phyloP scores from a whole-genome alignment of 2,797 vertebrate species.

The Gephyroberyx darwinii region DNA sequence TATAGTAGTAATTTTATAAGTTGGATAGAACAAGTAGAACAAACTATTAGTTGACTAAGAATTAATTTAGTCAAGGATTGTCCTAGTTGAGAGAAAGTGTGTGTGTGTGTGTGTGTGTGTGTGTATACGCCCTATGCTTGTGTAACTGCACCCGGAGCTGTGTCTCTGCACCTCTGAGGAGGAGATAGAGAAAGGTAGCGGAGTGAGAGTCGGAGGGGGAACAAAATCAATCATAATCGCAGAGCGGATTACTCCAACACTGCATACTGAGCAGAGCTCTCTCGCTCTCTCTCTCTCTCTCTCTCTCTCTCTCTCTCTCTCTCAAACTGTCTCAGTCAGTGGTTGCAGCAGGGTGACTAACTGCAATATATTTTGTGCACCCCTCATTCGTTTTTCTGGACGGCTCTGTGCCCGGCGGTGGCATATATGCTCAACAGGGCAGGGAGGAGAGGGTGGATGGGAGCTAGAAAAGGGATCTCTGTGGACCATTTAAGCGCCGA shows the following conservation, averaged over 20 bases:
- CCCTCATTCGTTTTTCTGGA: constrained; percentile 72
- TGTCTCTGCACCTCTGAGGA: constrained; percentile 21
- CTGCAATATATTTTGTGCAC: constrained; percentile 63
- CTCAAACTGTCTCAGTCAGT: constrained; percentile 51
- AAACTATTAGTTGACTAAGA: background rate
- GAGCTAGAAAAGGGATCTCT: constrained; percentile 59
- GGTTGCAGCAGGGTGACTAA: constrained; percentile 70
- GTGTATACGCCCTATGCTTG: constrained; percentile 19
- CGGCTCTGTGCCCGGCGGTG: constrained; percentile 62
- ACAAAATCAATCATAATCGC: constrained; percentile 78
- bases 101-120: constrained; percentile 22
- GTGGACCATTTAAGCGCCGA: constrained; percentile 82
- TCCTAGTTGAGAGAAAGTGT: constrained; percentile 46
- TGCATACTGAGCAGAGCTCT: constrained; percentile 73
- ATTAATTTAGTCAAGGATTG: constrained; percentile 8
- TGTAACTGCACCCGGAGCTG: constrained; percentile 26
- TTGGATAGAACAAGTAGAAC: constrained; percentile 54
- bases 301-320: background rate
- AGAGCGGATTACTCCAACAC: constrained; percentile 66
- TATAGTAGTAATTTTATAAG: background rate
- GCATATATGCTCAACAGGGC: constrained; percentile 70
- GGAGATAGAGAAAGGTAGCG: constrained; percentile 47
- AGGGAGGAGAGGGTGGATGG: constrained; percentile 55
- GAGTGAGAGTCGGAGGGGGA: constrained; percentile 59
- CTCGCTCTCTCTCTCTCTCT: constrained; percentile 22